Base-by-base conservation (phyloP, 1,140 invertebrate genomes). In the Penaeus vannamei region DNA sequence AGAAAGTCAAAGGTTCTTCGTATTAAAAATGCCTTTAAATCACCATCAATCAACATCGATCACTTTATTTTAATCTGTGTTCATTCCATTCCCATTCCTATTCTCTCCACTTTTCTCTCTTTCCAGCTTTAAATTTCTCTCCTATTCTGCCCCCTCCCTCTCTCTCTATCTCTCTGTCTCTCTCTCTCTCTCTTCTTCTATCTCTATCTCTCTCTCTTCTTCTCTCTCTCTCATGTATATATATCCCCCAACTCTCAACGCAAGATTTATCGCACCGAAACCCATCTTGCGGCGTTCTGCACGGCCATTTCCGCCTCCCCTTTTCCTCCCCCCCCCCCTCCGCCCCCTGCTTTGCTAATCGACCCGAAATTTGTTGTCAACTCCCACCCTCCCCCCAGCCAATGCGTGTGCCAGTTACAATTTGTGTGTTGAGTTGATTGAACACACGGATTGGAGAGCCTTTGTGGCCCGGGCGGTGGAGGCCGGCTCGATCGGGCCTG, bases 101-200 rank as follows among this genome's bases (percentile, higher is more conserved):
- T 29, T 23, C n/a, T 61, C 26, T 62, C 20, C 19, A 29, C 26
- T 62, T 26, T 59, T 59, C 36, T 19, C 53, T 20, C 62, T 20
- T 19, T 84, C 82, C 29, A n/a, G 14, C 19, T 46, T 19, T 3
- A 17, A 20, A 19, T 19, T 20, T 62, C 59, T 20, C 29, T 17
- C 26, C 29, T 29, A 1, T 23, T 17, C 59, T 62, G 22, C 26
- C 32, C 14, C 59, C 62, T 80, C 82, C 60, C 82, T 64, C 82
- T 66, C 82, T 84, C 82, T 36, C 82, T 84, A 61, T 66, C 82
- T 64, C 82, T 66, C 77, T 80, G 36, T 23, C 36, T 80, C 36
- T 23, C 23, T 23, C 77, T 46, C 36, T 23, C 77, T 79, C 29
- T 20, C 29, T 36, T 20, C 42, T 1, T 36, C 76, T 79, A 8